Conservation (phyloP, 2,797 vertebrate genomes). For the Melanotaenia boesemani region DNA sequence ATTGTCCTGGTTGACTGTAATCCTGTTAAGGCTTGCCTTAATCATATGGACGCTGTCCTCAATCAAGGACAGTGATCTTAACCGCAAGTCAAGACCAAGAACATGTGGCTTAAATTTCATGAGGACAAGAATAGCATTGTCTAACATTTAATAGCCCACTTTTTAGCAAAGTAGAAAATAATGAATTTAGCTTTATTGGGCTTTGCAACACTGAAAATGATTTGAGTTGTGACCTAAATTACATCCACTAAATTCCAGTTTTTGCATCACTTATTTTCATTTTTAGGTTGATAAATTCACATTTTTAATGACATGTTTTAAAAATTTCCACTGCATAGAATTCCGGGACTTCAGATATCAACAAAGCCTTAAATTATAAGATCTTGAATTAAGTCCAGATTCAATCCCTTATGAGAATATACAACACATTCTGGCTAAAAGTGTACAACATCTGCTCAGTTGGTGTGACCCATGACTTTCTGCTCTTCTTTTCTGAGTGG, state of each 20-base stretch:
- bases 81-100: not conserved
- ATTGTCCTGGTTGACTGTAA: constrained; percentile 48
- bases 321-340: too few species aligned
- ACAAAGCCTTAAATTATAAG: too few species aligned
- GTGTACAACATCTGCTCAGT: constrained; percentile 63
- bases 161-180: not conserved
- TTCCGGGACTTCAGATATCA: too few species aligned
- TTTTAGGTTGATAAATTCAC: not conserved
- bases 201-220: not conserved
- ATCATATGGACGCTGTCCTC: constrained; percentile 52
- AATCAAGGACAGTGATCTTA: constrained; percentile 49
- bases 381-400: too few species aligned
- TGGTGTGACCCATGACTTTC: constrained; percentile 52
- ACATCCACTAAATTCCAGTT: not conserved
- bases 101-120: not conserved
- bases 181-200: not conserved
- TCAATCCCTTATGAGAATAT: too few species aligned
- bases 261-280: not conserved
- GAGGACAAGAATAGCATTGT: not conserved
- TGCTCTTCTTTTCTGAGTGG: constrained; percentile 37
- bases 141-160: not conserved
- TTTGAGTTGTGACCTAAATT: not conserved
- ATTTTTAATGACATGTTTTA: too few species aligned
- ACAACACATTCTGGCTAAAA: constrained; percentile 32
- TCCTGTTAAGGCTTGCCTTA: constrained; percentile 71